Conservation (phyloP, 2,888 invertebrate species). For the Diaperis boleti region DNA sequence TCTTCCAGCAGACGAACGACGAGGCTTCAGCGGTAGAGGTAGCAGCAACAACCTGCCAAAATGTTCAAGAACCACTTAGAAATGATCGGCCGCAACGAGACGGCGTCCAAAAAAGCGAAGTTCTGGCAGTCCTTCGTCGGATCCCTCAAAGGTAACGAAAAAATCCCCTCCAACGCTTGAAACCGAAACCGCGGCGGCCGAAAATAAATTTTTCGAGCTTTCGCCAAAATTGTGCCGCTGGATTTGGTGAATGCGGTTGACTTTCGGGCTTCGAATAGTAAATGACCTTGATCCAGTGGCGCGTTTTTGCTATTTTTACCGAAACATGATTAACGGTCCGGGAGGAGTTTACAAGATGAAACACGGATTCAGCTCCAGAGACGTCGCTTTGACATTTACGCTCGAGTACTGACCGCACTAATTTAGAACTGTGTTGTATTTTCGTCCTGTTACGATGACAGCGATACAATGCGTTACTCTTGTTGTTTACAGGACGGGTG, state of each 20-base stretch:
- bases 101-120: constrained; percentile 91
- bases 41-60: constrained; percentile 72
- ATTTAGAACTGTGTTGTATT: neutral
- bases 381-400: too few relatives aligned
- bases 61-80: constrained; percentile 94
- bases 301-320: constrained; percentile 4
- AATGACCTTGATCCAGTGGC: constrained; percentile 7
- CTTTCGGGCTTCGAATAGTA: neutral
- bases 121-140: constrained; percentile 95
- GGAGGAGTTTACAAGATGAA: neutral
- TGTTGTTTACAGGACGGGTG: too few relatives aligned
- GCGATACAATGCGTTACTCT: too few relatives aligned
- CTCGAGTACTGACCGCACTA: too few relatives aligned
- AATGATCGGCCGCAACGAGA: constrained; percentile 94
- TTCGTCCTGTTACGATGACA: neutral
- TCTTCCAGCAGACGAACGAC: constrained; percentile 81
- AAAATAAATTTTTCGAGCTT: constrained; percentile 6
- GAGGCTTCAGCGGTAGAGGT: constrained; percentile 47
- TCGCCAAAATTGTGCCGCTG: constrained; percentile 4
- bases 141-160: constrained; percentile 84
- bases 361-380: constrained; percentile 5
- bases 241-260: neutral
- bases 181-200: constrained; percentile 1
- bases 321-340: constrained; percentile 4
- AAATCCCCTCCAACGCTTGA: constrained; percentile 2